A percentile compares a stretch with the other conserved stretches of the same genome.
phyloP scores from a whole-genome alignment of 2,113 vertebrate species.

The Muntiacus muntjak region DNA sequence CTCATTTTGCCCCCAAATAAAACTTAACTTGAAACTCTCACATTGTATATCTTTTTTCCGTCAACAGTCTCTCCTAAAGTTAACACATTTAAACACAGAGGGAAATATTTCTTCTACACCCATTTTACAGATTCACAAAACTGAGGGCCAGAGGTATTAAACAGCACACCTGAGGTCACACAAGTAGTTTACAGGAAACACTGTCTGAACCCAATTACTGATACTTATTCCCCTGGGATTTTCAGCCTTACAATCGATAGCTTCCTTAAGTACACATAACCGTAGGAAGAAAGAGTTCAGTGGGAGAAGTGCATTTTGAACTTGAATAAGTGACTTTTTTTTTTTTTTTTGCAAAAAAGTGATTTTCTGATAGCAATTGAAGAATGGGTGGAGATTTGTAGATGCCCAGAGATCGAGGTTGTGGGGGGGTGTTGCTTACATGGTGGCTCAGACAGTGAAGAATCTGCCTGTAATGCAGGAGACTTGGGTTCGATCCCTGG shows the following conservation, averaged over 20 bases:
- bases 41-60: not conserved
- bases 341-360: not conserved
- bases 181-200: not conserved
- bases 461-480: not conserved
- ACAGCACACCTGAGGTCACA: not conserved
- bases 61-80: not conserved
- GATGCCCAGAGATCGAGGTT: not conserved
- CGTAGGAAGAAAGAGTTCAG: not conserved
- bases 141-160: not conserved
- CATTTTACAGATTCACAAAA: not conserved
- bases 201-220: not conserved
- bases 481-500: not conserved
- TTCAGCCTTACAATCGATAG: not conserved
- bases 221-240: not conserved
- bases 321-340: not conserved
- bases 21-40: not conserved
- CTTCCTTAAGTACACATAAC: not conserved
- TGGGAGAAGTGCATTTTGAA: not conserved
- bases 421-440: accelerated
- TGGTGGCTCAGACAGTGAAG: not conserved
- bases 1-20: not conserved
- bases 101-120: not conserved
- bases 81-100: not conserved
- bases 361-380: not conserved
- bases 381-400: not conserved